These are phyloP conservation scores for Erethizon dorsatum DNA, from an alignment of 2,797 vertebrate species.

Conservation along the genomic window DNA sequence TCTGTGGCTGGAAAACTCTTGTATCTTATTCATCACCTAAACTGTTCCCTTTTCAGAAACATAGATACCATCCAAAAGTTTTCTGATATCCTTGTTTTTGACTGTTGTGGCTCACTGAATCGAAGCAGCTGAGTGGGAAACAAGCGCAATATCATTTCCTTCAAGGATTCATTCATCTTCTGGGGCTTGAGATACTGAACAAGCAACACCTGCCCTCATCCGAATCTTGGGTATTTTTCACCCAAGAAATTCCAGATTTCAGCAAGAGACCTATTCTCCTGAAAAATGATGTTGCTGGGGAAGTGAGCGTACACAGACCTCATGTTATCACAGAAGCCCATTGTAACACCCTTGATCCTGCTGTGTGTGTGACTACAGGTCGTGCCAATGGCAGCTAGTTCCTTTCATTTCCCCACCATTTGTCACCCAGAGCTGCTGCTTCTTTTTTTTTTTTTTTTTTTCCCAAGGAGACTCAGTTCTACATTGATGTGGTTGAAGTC, in stretches of 20 bases:
- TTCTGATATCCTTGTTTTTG: neutral
- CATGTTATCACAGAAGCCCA: neutral
- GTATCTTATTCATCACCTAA: too few relatives aligned
- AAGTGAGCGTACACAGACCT: neutral
- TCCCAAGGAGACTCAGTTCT: neutral
- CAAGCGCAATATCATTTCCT: neutral
- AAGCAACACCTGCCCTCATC: neutral
- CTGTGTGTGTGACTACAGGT: neutral
- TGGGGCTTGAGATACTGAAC: neutral
- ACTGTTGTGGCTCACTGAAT: neutral
- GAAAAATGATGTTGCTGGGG: neutral
- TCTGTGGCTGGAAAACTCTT: too few relatives aligned
- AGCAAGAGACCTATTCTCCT: neutral
- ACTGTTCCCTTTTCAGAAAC: too few relatives aligned
- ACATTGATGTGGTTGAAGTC: neutral
- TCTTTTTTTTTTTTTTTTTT: neutral
- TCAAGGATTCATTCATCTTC: neutral
- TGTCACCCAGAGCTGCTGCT: neutral
- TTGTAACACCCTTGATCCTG: neutral
- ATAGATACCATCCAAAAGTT: too few relatives aligned
- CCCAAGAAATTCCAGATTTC: neutral
- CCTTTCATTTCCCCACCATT: neutral
- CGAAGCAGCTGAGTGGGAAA: neutral
- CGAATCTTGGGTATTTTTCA: neutral
- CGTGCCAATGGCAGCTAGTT: neutral